Evolutionary conservation across 2,888 invertebrate genomes (phyloP), one percentile per base, ranked within the genome.

Genomic region (Dastarcus helophoroides): DNA sequence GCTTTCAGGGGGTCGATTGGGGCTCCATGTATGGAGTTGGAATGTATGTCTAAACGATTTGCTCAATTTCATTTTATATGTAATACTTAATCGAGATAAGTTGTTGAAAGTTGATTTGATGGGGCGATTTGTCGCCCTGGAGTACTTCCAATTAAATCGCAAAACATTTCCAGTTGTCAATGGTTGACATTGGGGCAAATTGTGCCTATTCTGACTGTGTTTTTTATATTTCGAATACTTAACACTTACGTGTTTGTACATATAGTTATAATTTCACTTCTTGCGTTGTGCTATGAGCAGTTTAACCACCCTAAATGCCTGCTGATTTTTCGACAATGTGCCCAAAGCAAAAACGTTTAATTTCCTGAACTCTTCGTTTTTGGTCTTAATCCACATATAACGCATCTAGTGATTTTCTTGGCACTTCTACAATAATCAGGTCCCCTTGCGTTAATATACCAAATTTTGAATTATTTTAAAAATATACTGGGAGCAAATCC

Each of bases 1-100:
- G 84, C 57, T 88, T 88, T 74, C 88, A 88, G 62, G 82, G 84
- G 36, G 83, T 89, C 47, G 88, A 88, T 64, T 88, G 88, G 88
- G 77, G 79, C 52, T 79, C 82, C 51, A 82, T 88, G 82, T 89
- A 89, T 63, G 85, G 86, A 54, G 83, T 88, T 67, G 86, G 86
- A 60, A 86, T 88, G 86, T 88, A 88, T 69, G 85, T 86, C 60
- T 82, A 76, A 69, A 60, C 39, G 30, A 40, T 36, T 47, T 47
- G 46, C 48, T 49, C 46, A 48, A 38, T 34, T 29, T 31, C 31
- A 33, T 30, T 21, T 33, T 36, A 36, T 33, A 38, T 37, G 37
- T 36, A n/a, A n/a, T 41, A 38, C 36, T 28, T 33, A 33, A 33
- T 22, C 14, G 31, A 19, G 26, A 24, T 31, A 31, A 22, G 7